A percentile compares a stretch with the other conserved stretches of the same genome.
These are phyloP conservation scores for Gobiocypris rarus DNA, from an alignment of 2,113 vertebrate species.

Conservation along the genomic window DNA sequence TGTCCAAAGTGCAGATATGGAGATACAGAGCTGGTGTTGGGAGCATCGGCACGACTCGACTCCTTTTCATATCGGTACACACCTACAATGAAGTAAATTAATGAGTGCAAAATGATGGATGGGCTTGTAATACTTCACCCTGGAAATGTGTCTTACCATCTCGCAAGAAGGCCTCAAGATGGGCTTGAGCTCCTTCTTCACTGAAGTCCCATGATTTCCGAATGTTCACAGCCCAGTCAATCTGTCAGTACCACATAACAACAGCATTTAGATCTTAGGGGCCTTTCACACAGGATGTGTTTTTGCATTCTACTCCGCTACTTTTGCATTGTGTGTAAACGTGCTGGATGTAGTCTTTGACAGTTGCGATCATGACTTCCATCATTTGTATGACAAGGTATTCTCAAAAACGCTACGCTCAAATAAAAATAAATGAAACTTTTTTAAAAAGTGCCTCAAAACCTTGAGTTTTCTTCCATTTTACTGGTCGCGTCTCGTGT, in stretches of 20 bases:
- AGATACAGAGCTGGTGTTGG: slow-evolving; percentile 77
- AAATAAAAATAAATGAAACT: not conserved
- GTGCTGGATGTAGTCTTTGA: not conserved
- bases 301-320: not conserved
- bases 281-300: not conserved
- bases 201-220: slow-evolving; percentile 75
- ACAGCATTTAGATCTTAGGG: not conserved
- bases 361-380: not conserved
- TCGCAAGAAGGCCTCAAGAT: slow-evolving; percentile 68
- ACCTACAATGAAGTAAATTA: slow-evolving; percentile 55
- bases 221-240: slow-evolving; percentile 77
- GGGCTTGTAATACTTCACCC: not conserved
- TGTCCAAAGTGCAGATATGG: slow-evolving; percentile 78
- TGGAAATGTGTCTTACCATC: slow-evolving; percentile 65
- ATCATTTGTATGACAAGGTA: not conserved
- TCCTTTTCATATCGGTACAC: slow-evolving; percentile 76
- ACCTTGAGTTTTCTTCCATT: too few relatives aligned
- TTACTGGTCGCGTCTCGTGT: too few relatives aligned
- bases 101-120: not conserved
- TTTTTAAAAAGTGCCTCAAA: too few relatives aligned
- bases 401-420: too few relatives aligned
- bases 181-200: slow-evolving; percentile 71
- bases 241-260: slow-evolving; percentile 55
- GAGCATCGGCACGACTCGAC: slow-evolving; percentile 71
- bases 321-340: not conserved